phyloP scores from a whole-genome alignment of 1,140 invertebrate genomes.

The Scylla paramamosain region DNA sequence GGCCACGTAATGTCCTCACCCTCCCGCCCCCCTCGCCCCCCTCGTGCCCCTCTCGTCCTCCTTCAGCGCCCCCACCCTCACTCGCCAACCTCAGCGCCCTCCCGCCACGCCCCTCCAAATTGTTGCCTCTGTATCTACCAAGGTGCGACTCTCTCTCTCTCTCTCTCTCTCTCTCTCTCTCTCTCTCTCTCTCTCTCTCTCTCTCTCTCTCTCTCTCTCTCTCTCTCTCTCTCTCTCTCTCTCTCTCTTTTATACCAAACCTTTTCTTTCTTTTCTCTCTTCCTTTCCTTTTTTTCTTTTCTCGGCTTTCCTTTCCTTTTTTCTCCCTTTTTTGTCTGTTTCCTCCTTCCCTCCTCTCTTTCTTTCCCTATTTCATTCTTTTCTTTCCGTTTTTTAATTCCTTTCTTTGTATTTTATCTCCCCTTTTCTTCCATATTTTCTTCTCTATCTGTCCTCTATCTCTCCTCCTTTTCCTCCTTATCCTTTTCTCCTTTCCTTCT shows the following conservation, averaged over 20 bases:
- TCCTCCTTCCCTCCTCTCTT: conserved; percentile 25
- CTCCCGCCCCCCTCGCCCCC: too few relatives aligned
- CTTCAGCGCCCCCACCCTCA: too few relatives aligned
- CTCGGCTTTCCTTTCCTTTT: not conserved
- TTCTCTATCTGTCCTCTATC: not conserved
- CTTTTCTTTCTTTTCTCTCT: not conserved
- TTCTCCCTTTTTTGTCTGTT: not conserved
- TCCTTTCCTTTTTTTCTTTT: not conserved
- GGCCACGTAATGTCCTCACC: not conserved
- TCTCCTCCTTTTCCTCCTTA: too few relatives aligned
- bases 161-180: conserved; percentile 32
- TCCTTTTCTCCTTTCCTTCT: not conserved
- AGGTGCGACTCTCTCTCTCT: not conserved
- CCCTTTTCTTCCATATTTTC: not conserved
- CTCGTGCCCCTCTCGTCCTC: too few relatives aligned
- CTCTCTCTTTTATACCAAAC: not conserved
- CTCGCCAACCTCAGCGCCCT: too few relatives aligned
- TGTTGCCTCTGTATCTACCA: too few relatives aligned
- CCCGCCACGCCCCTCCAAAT: too few relatives aligned
- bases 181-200: conserved; percentile 51
- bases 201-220: conserved; percentile 35
- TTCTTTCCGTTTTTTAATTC: too few relatives aligned
- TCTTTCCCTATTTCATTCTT: too few relatives aligned
- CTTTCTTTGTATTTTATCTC: not conserved
- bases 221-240: conserved; percentile 36